phyloP scores from a whole-genome alignment of 2,888 invertebrate genomes.

The Gortyna flavago region DNA sequence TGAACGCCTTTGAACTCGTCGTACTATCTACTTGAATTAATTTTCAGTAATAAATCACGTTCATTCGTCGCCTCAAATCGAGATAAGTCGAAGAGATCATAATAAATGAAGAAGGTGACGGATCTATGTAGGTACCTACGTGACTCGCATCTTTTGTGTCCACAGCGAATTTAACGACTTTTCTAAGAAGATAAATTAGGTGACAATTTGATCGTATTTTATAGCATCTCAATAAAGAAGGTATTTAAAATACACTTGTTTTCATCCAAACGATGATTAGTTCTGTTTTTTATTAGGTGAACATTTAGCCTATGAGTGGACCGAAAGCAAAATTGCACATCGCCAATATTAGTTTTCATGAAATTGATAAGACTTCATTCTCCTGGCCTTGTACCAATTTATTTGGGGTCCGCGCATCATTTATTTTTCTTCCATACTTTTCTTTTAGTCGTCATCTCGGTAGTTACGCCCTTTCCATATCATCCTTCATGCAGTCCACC shows the following conservation, averaged over 20 bases:
- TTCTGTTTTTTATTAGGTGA: not conserved
- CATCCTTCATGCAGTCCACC: not conserved
- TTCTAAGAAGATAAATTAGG: conserved; percentile 48
- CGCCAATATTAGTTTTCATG: too few species aligned
- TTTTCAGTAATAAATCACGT: conserved; percentile 40
- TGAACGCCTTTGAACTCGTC: not conserved
- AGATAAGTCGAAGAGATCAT: conserved; percentile 34
- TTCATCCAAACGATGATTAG: not conserved
- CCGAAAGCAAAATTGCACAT: too few species aligned
- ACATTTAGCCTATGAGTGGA: not conserved
- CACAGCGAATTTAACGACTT: conserved; percentile 33
- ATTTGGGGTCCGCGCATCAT: not conserved
- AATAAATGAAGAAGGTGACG: conserved; percentile 51
- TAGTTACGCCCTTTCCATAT: not conserved
- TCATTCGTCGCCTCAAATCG: conserved; percentile 12
- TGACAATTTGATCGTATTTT: conserved; percentile 27
- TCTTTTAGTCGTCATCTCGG: not conserved
- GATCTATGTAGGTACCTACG: conserved; percentile 34
- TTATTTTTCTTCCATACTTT: not conserved
- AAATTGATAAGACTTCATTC: too few species aligned
- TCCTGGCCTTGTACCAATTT: too few species aligned
- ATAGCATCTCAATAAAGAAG: conserved; percentile 6
- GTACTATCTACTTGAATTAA: conserved; percentile 14
- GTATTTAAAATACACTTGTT: conserved; percentile 7
- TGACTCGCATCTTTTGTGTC: conserved; percentile 24